Percentiles rank a stretch among this genome's conserved stretches.
phyloP scores from a whole-genome alignment of 2,888 invertebrate genomes.

The Melitaea athalia region DNA sequence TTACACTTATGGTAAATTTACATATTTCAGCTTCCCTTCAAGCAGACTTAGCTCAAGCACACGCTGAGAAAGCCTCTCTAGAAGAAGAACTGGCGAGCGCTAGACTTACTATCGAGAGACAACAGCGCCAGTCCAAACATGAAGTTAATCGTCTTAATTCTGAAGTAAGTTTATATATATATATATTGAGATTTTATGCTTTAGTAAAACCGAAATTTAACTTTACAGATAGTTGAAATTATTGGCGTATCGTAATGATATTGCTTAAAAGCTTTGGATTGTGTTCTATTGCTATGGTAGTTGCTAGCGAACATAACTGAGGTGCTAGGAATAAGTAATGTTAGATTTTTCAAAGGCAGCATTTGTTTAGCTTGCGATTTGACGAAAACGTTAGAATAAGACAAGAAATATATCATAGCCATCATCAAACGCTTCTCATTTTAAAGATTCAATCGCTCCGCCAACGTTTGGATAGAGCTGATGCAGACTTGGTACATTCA shows the following conservation, averaged over 20 bases:
- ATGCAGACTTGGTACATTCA: constrained; percentile 90
- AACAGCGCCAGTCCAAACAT: constrained; percentile 88
- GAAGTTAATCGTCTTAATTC: constrained; percentile 88
- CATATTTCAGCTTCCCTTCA: constrained; percentile 85
- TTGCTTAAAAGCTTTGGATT: no score
- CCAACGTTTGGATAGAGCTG: constrained; percentile 89
- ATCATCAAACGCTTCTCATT: background rate
- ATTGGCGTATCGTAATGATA: no score
- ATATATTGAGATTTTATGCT: no score
- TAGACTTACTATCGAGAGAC: constrained; percentile 86
- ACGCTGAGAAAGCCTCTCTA: constrained; percentile 89
- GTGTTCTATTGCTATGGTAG: no score
- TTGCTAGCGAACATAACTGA: no score
- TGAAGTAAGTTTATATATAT: constrained; percentile 74
- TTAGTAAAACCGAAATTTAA: no score
- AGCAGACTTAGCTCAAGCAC: constrained; percentile 88
- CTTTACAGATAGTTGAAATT: no score
- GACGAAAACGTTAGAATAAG: no score
- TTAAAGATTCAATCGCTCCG: constrained; percentile 84
- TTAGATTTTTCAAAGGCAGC: no score
- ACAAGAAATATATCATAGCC: no score
- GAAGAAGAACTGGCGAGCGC: constrained; percentile 90
- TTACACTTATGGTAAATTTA: background rate
- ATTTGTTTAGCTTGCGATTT: no score
- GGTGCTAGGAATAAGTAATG: no score